Conservation (phyloP, 2,797 vertebrate species). For the Microctenopoma lineatum region DNA sequence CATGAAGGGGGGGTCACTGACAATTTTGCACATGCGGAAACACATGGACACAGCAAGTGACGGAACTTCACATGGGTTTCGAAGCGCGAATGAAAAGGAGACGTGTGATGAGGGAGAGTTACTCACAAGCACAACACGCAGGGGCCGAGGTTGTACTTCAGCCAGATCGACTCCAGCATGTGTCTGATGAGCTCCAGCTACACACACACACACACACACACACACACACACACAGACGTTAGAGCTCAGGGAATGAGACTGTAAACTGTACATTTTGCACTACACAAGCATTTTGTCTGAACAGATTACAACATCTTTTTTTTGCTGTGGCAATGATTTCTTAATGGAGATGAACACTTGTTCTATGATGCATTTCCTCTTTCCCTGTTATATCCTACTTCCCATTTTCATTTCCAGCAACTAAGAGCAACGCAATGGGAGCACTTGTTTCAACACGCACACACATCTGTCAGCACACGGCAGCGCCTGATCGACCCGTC, state of each 20-base stretch:
- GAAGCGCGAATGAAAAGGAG: conserved; percentile 3
- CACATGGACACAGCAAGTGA: conserved; percentile 24
- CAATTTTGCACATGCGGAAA: conserved; percentile 34
- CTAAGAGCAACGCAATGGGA: neutral
- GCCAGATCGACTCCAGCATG: conserved; percentile 91
- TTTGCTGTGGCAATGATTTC: neutral
- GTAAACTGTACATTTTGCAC: conserved; percentile 11
- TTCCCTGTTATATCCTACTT: conserved; percentile 38
- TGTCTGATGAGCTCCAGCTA: conserved; percentile 91
- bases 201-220: conserved; percentile 50
- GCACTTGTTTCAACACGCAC: neutral
- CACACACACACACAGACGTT: conserved; percentile 51
- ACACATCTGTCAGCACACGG: conserved; percentile 12
- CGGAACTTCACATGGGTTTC: neutral
- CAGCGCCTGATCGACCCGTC: conserved; percentile 2
- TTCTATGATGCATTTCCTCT: conserved; percentile 19
- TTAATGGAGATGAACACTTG: neutral
- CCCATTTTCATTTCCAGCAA: conserved; percentile 50
- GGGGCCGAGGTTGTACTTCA: conserved; percentile 85
- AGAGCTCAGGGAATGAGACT: conserved; percentile 34
- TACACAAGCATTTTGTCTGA: conserved; percentile 4
- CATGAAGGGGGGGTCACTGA: conserved; percentile 16
- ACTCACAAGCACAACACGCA: conserved; percentile 88
- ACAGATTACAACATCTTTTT: conserved; percentile 6
- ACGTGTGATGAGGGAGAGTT: conserved; percentile 10